Percentiles rank a stretch among this genome's conserved stretches.
phyloP scores from a whole-genome alignment of 2,888 invertebrate species.

The Eupsilia transversa region DNA sequence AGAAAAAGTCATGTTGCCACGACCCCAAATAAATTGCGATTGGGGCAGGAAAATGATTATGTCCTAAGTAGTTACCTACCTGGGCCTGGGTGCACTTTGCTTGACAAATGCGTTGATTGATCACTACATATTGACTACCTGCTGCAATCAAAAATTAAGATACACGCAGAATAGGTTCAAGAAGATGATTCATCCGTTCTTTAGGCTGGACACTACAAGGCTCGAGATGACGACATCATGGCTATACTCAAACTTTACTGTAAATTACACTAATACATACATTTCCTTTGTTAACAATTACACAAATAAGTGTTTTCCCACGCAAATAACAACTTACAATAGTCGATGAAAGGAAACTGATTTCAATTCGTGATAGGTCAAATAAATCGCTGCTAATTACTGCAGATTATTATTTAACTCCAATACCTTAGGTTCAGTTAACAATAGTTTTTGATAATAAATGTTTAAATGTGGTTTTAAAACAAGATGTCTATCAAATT shows the following conservation, averaged over 20 bases:
- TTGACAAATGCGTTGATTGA: no score
- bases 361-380: constrained; percentile 43
- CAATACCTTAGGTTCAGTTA: not conserved
- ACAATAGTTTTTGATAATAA: not conserved
- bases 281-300: constrained; percentile 26
- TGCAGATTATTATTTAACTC: constrained; percentile 28
- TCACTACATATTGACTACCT: no score
- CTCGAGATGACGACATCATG: not conserved
- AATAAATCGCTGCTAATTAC: constrained; percentile 43
- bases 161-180: no score
- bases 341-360: constrained; percentile 33
- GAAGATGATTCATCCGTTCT: not conserved
- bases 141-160: no score
- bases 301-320: constrained; percentile 38
- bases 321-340: constrained; percentile 31
- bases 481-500: no score
- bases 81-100: no score
- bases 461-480: not conserved
- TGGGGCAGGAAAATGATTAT: no score
- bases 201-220: no score
- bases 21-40: no score
- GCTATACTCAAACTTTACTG: constrained; percentile 19
- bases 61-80: no score
- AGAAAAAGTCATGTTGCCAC: no score
- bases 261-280: constrained; percentile 1